Percentiles rank a stretch among this genome's conserved stretches.
Evolutionary conservation across 2,113 vertebrate species (phyloP).

Genomic region (Pseudolaguvia tuberculata): DNA sequence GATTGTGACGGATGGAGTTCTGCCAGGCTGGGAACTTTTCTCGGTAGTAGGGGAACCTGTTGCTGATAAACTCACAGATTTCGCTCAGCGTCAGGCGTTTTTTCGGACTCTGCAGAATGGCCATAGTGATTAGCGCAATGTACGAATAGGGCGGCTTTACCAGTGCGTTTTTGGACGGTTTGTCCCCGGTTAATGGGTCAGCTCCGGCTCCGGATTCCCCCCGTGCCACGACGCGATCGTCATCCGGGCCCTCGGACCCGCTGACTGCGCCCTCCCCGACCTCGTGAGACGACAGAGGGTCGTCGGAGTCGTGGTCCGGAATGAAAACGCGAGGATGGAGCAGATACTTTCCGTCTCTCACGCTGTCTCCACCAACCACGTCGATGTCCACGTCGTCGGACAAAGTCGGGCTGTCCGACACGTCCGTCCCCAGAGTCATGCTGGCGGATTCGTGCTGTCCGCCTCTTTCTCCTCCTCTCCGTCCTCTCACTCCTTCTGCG

Average conservation of each 20-base stretch:
- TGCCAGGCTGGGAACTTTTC: constrained; percentile 95
- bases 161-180: constrained; percentile 77
- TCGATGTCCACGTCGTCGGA: constrained; percentile 91
- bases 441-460: constrained; percentile 60
- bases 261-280: constrained; percentile 61
- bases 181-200: constrained; percentile 65
- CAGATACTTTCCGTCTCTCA: constrained; percentile 72
- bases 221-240: constrained; percentile 23
- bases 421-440: constrained; percentile 81
- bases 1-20: constrained; percentile 90
- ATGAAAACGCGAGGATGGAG: constrained; percentile 64
- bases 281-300: constrained; percentile 71
- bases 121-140: constrained; percentile 95
- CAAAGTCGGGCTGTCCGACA: constrained; percentile 79
- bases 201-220: constrained; percentile 53
- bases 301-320: constrained; percentile 76
- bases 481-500: constrained; percentile 57
- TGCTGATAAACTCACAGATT: constrained; percentile 97
- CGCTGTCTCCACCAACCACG: constrained; percentile 84
- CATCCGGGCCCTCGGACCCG: constrained; percentile 62
- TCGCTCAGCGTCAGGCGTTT: constrained; percentile 90
- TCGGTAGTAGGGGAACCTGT: constrained; percentile 89
- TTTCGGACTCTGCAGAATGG: constrained; percentile 94
- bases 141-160: constrained; percentile 89
- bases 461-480: constrained; percentile 32